phyloP scores from a whole-genome alignment of 2,113 vertebrate genomes.

The Neomonachus schauinslandi region DNA sequence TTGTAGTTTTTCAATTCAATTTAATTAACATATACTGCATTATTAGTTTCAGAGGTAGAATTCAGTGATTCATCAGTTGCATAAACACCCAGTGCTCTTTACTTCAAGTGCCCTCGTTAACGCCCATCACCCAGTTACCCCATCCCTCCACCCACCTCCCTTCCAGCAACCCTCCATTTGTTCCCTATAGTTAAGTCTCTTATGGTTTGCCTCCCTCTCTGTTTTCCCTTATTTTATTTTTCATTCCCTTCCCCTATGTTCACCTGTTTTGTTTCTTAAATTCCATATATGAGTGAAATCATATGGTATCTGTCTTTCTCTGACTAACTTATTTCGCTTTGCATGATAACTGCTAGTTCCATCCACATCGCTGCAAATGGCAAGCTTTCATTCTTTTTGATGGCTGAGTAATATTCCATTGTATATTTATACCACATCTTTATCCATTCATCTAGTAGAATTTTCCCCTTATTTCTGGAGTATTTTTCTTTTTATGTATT shows the following conservation, averaged over 20 bases:
- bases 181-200: background rate
- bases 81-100: background rate
- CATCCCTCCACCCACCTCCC: background rate
- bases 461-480: background rate
- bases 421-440: background rate
- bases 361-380: background rate
- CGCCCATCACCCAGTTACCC: background rate
- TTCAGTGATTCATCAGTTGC: background rate
- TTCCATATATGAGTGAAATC: background rate
- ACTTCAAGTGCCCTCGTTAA: background rate
- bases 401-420: background rate
- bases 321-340: background rate
- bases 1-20: background rate
- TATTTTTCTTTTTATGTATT: slow-evolving; percentile 28
- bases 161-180: background rate
- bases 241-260: background rate
- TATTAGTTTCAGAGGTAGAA: background rate
- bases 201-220: background rate
- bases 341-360: background rate
- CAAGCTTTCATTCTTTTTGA: background rate
- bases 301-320: background rate
- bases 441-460: background rate
- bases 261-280: background rate
- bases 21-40: background rate
- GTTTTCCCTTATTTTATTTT: background rate